A percentile compares a stretch with the other conserved stretches of the same genome.
phyloP scores from a whole-genome alignment of 2,888 invertebrate species.

The Deilephila elpenor region DNA sequence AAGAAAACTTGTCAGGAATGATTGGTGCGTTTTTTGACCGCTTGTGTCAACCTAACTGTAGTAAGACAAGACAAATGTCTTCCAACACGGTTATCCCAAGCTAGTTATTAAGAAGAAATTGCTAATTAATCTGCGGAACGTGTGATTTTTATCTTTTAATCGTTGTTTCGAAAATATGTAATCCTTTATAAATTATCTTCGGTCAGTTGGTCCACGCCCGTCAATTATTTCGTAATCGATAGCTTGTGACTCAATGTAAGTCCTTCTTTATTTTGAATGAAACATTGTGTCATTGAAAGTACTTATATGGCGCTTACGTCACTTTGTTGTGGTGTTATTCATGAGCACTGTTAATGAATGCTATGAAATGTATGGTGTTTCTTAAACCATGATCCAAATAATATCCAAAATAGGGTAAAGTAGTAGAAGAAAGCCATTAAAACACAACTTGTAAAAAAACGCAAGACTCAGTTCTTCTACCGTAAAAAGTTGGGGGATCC shows the following conservation, averaged over 20 bases:
- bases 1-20: slow-evolving; percentile 6
- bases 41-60: slow-evolving; percentile 2
- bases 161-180: background rate
- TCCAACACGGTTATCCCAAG: background rate
- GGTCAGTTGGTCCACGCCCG: slow-evolving; percentile 35
- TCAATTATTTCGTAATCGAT: slow-evolving; percentile 32
- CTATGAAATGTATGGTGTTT: background rate
- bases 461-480: no score
- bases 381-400: background rate
- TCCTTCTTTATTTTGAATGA: slow-evolving; percentile 17
- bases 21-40: slow-evolving; percentile 10
- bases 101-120: slow-evolving; percentile 15
- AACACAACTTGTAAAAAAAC: no score
- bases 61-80: background rate
- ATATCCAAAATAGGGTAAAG: no score
- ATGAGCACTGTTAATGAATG: background rate
- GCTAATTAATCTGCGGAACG: background rate
- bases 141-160: slow-evolving; percentile 21
- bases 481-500: no score
- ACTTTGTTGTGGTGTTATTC: background rate
- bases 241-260: background rate
- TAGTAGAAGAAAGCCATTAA: no score
- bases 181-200: slow-evolving; percentile 29
- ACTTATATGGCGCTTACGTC: slow-evolving; percentile 12
- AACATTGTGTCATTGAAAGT: slow-evolving; percentile 11